Conservation (phyloP, 2,797 vertebrate species). For the Scolopax bukidnonensis region DNA sequence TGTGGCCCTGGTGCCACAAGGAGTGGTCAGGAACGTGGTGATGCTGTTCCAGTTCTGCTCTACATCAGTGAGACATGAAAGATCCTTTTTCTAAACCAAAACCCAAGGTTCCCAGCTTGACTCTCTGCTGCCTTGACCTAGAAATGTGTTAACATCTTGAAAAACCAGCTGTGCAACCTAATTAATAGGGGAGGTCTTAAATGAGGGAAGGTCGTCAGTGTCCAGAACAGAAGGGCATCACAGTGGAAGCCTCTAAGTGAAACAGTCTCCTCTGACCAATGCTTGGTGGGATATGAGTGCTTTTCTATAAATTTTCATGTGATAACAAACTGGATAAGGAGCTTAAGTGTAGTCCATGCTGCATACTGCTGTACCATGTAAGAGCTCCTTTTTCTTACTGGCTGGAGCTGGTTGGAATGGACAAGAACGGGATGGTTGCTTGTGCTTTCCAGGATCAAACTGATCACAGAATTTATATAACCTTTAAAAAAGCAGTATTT, state of each 20-base stretch:
- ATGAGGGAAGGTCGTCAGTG: rapidly evolving
- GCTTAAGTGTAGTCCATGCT: rapidly evolving
- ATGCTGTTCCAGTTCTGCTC: neutral
- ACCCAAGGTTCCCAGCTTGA: neutral
- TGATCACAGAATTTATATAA: neutral
- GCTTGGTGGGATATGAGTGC: neutral
- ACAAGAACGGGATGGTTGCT: neutral
- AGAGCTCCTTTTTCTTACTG: neutral
- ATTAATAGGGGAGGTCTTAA: neutral
- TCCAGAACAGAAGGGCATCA: rapidly evolving
- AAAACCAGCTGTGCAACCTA: neutral
- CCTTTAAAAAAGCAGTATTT: neutral
- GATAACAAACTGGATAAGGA: neutral
- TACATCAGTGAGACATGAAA: neutral
- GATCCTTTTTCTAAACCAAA: neutral
- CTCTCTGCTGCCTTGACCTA: neutral
- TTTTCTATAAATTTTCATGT: neutral
- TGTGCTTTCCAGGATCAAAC: neutral
- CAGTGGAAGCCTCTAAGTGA: rapidly evolving
- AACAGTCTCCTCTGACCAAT: neutral
- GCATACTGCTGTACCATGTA: neutral
- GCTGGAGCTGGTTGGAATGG: neutral
- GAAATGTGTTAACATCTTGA: neutral
- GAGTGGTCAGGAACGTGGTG: rapidly evolving
- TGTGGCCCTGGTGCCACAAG: rapidly evolving